phyloP scores from a whole-genome alignment of 92 coral and sea anemone genomes.

The Virgularia gustaviana region DNA sequence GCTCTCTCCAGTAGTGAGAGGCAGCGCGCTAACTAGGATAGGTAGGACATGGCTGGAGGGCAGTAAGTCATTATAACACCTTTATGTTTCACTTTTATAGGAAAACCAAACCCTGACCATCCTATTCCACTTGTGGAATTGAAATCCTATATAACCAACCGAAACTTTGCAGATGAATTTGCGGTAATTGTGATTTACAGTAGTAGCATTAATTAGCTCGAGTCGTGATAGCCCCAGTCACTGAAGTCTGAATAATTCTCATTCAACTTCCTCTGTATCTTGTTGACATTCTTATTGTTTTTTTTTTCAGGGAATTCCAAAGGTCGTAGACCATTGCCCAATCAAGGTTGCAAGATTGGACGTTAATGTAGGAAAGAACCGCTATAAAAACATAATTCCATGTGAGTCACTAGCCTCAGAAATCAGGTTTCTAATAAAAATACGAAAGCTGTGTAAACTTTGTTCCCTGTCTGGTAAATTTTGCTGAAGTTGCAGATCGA shows the following conservation, averaged over 20 bases:
- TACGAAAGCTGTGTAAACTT: too few species aligned
- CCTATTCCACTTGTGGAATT: constrained; percentile 84
- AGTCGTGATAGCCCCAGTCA: too few species aligned
- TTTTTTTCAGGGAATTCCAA: constrained; percentile 45
- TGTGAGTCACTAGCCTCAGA: too few species aligned
- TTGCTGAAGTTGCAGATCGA: background rate
- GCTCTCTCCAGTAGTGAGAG: background rate
- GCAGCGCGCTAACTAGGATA: too few species aligned
- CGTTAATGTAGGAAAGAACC: constrained; percentile 53
- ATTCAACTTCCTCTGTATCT: background rate
- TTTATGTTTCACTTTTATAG: background rate
- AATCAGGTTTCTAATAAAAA: too few species aligned
- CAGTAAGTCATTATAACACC: background rate
- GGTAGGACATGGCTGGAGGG: too few species aligned
- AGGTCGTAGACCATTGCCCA: constrained; percentile 39
- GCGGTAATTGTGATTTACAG: too few species aligned
- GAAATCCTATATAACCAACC: constrained; percentile 55
- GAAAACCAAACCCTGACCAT: constrained; percentile 44
- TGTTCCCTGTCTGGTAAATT: background rate
- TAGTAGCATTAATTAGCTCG: too few species aligned
- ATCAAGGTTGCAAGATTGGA: constrained; percentile 24
- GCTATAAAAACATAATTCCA: constrained; percentile 68
- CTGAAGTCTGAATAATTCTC: too few species aligned
- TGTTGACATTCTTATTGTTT: background rate
- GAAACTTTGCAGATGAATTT: constrained; percentile 10